These are phyloP conservation scores for Drosophila macrospina DNA, from an alignment of 2,888 invertebrate genomes.

Conservation along the genomic window DNA sequence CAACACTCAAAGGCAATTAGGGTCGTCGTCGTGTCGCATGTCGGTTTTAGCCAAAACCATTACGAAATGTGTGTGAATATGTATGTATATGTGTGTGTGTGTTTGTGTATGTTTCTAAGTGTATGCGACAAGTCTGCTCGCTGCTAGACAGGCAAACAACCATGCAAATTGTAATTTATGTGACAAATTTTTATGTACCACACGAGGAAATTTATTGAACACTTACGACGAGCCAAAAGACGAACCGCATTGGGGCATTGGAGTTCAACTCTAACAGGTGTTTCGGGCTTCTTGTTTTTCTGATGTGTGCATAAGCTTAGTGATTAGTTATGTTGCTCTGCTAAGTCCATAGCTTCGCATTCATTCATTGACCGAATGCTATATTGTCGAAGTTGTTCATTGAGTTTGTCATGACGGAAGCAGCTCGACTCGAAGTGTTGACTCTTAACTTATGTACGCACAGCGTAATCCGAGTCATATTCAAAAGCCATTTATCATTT, in stretches of 20 bases:
- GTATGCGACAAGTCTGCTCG: constrained; percentile 54
- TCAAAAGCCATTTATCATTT: constrained; percentile 74
- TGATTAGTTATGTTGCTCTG: constrained; percentile 11
- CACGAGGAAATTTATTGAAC: constrained; percentile 71
- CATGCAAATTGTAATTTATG: constrained; percentile 80
- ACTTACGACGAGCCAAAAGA: constrained; percentile 33
- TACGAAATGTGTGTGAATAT: constrained; percentile 50
- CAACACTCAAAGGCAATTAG: constrained; percentile 81
- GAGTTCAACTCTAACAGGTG: constrained; percentile 52
- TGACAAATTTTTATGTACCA: constrained; percentile 80
- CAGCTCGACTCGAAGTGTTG: constrained; percentile 64
- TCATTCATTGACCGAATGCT: constrained; percentile 37
- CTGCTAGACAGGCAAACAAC: constrained; percentile 59
- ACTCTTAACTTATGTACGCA: constrained; percentile 74
- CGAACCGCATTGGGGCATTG: constrained; percentile 33
- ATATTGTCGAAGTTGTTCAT: constrained; percentile 34
- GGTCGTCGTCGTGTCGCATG: constrained; percentile 71
- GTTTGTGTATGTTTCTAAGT: not conserved
- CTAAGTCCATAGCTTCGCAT: constrained; percentile 19
- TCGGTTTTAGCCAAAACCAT: constrained; percentile 52
- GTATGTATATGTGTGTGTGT: constrained; percentile 3
- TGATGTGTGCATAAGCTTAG: constrained; percentile 7
- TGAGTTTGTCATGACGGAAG: constrained; percentile 68
- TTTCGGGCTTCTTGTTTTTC: constrained; percentile 38
- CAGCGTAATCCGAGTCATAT: constrained; percentile 70